These are phyloP conservation scores for Actinostola sp. DNA, from an alignment of 92 coral and sea anemone species.

Conservation along the genomic window DNA sequence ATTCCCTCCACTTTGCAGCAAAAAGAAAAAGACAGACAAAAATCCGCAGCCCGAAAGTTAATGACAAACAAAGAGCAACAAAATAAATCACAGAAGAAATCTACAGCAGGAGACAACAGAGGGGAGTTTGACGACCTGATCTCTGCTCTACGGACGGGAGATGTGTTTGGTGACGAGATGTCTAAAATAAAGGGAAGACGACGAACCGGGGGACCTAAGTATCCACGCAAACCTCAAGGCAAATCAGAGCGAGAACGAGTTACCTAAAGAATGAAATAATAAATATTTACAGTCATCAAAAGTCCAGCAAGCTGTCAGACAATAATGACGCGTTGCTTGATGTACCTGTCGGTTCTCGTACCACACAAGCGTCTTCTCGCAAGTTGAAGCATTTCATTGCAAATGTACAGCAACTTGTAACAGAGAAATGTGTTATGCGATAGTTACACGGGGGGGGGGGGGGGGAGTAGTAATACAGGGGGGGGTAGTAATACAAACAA, in stretches of 20 bases:
- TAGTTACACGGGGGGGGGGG: too few species aligned
- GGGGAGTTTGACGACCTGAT: conserved; percentile 99
- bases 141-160: conserved; percentile 98
- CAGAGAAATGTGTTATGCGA: too few species aligned
- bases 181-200: conserved; percentile 95
- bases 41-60: conserved; percentile 83
- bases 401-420: too few species aligned
- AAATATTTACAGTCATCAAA: too few species aligned
- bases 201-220: conserved; percentile 62
- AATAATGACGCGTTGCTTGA: too few species aligned
- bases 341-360: too few species aligned
- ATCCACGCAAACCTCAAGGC: conserved; percentile 59
- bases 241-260: conserved; percentile 81
- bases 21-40: conserved; percentile 97
- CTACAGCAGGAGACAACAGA: conserved; percentile 62
- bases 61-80: conserved; percentile 47
- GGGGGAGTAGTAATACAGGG: too few species aligned
- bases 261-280: neutral
- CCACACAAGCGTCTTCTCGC: too few species aligned
- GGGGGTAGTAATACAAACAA: too few species aligned
- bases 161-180: conserved; percentile 97
- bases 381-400: too few species aligned
- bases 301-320: too few species aligned
- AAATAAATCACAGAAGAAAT: conserved; percentile 28
- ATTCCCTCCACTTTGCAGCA: conserved; percentile 43